A percentile compares a stretch with the other conserved stretches of the same genome.
Conservation (phyloP, 35 echinoderm and acorn worm species). For the Amphiura filiformis region DNA sequence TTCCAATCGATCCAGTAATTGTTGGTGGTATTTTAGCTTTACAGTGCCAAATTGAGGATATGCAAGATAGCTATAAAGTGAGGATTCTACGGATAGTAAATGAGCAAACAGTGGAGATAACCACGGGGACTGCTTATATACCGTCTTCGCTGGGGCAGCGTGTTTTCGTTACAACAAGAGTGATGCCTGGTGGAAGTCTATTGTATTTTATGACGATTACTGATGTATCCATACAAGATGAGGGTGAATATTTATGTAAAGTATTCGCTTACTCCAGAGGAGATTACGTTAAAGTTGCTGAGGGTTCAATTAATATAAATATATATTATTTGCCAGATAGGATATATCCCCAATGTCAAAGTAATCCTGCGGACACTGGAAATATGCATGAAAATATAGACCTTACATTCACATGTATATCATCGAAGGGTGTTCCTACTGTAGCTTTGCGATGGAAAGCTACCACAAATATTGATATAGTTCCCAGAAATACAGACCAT, state of each 20-base stretch:
- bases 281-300: neutral
- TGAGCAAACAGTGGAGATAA: neutral
- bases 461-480: too few relatives aligned
- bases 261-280: neutral
- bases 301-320: neutral
- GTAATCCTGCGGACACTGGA: neutral
- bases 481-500: neutral
- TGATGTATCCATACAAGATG: neutral
- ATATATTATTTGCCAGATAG: neutral
- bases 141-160: neutral
- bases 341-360: neutral
- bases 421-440: neutral
- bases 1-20: neutral
- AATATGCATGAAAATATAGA: neutral
- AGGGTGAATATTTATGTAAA: neutral
- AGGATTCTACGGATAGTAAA: neutral
- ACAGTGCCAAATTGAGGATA: neutral
- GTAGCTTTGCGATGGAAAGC: neutral
- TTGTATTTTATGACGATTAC: neutral
- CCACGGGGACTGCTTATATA: neutral
- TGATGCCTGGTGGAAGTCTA: neutral
- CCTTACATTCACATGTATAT: neutral
- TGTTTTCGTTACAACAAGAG: neutral
- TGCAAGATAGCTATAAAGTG: neutral
- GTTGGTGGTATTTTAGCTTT: neutral